These are phyloP conservation scores for Dendrolimus punctatus DNA, from an alignment of 1,140 invertebrate genomes.

Conservation along the genomic window DNA sequence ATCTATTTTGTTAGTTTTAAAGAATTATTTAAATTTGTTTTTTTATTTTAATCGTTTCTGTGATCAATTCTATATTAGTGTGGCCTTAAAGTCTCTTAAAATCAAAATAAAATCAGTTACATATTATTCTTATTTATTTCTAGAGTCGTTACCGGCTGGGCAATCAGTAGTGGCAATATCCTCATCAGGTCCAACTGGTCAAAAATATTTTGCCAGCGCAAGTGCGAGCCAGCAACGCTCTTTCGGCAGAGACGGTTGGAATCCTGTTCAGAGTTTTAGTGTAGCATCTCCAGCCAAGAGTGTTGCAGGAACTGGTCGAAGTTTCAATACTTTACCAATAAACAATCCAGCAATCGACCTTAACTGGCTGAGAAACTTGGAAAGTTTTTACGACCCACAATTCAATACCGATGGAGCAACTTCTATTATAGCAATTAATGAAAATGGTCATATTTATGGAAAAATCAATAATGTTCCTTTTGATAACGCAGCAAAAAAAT, in stretches of 20 bases:
- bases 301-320: conserved; percentile 13
- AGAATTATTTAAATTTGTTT: conserved; percentile 1
- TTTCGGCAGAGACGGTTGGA: background rate
- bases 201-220: conserved; percentile 12
- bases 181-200: conserved; percentile 16
- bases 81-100: no score
- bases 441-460: conserved; percentile 33
- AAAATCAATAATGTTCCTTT: conserved; percentile 25
- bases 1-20: background rate
- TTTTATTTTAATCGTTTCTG: background rate
- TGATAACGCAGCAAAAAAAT: conserved; percentile 20
- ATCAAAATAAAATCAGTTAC: background rate
- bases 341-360: conserved; percentile 8
- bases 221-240: background rate
- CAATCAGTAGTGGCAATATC: conserved; percentile 19
- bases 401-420: conserved; percentile 17
- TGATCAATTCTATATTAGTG: no score
- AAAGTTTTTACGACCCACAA: conserved; percentile 22
- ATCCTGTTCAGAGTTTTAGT: conserved; percentile 11
- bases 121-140: conserved; percentile 9
- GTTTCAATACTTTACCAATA: conserved; percentile 12
- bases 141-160: conserved; percentile 22
- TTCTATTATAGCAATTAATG: conserved; percentile 21
- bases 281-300: conserved; percentile 11
- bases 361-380: conserved; percentile 20